These are phyloP conservation scores for Chiloscyllium plagiosum DNA, from an alignment of 2,113 vertebrate genomes.

Conservation along the genomic window DNA sequence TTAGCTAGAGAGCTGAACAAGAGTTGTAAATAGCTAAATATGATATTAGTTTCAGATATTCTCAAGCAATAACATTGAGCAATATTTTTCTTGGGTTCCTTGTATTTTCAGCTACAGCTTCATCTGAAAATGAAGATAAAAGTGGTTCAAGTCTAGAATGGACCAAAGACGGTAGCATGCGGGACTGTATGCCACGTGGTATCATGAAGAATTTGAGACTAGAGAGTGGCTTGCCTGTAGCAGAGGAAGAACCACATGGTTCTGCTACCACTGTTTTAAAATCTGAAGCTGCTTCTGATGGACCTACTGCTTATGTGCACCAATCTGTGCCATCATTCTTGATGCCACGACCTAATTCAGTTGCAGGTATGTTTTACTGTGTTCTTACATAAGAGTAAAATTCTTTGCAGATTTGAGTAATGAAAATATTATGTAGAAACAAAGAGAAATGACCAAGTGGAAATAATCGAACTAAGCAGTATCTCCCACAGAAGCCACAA, in stretches of 20 bases:
- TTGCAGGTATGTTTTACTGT: constrained; percentile 74
- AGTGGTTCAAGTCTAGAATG: constrained; percentile 96
- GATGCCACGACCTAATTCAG: constrained; percentile 96
- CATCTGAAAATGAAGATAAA: constrained; percentile 95
- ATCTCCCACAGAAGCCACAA: not conserved
- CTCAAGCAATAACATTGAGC: not conserved
- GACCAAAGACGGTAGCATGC: constrained; percentile 85
- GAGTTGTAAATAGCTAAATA: not conserved
- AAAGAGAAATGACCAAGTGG: not conserved
- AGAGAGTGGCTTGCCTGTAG: constrained; percentile 90
- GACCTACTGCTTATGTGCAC: constrained; percentile 65
- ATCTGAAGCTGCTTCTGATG: constrained; percentile 65
- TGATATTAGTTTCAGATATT: not conserved
- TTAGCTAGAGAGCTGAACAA: not conserved
- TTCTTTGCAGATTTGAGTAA: not conserved
- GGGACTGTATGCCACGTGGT: constrained; percentile 70
- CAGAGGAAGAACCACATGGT: constrained; percentile 74
- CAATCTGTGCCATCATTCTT: constrained; percentile 74
- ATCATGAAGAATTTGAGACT: constrained; percentile 67
- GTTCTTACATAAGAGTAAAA: not conserved
- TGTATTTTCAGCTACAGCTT: constrained; percentile 79
- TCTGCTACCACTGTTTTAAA: constrained; percentile 60
- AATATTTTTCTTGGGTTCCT: not conserved
- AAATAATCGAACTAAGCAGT: not conserved
- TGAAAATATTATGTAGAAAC: not conserved